Evolutionary conservation across 2,797 vertebrate genomes (phyloP).

Genomic region (Pangasius larnaudii): DNA sequence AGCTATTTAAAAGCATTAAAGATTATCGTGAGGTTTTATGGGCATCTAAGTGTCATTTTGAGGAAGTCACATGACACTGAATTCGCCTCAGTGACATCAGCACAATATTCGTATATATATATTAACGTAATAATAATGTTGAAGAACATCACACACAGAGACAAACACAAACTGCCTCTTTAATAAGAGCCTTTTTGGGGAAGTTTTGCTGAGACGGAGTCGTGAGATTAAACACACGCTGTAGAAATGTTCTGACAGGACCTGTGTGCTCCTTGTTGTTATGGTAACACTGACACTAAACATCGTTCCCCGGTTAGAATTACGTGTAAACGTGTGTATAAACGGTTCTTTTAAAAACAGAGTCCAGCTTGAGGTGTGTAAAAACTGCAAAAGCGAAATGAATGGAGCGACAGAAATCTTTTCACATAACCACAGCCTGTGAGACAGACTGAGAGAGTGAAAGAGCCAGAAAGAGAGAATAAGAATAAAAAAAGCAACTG

Average conservation of each 20-base stretch:
- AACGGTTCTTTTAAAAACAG: background rate
- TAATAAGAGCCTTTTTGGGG: background rate
- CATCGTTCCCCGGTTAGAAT: too few relatives aligned
- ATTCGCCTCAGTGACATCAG: background rate
- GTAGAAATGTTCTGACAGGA: background rate
- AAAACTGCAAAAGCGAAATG: background rate
- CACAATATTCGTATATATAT: too few relatives aligned
- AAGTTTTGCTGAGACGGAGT: background rate
- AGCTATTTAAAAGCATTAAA: background rate
- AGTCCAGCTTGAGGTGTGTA: background rate
- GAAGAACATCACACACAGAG: background rate
- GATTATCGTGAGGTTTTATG: background rate
- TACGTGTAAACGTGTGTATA: too few relatives aligned
- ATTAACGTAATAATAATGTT: too few relatives aligned
- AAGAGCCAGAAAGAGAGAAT: background rate
- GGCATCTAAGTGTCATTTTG: background rate
- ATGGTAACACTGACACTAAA: background rate
- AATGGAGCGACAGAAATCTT: background rate
- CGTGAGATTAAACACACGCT: background rate
- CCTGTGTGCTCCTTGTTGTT: background rate
- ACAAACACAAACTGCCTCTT: background rate
- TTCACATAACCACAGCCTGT: background rate
- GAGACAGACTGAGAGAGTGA: background rate
- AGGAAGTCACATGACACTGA: background rate
- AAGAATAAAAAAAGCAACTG: too few relatives aligned